Conservation (phyloP, 2,113 vertebrate species). For the Cacatua alba region DNA sequence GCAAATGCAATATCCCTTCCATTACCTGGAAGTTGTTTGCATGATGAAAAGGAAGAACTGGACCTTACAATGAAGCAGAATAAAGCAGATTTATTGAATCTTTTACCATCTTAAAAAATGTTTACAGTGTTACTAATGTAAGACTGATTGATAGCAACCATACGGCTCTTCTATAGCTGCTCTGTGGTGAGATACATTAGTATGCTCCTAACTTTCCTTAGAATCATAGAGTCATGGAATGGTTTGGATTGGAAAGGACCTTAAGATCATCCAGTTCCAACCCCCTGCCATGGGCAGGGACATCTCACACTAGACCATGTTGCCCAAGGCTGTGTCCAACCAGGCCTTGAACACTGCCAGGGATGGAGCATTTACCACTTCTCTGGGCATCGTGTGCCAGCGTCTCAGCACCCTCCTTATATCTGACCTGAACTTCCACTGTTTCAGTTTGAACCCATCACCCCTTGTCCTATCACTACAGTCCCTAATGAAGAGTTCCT, state of each 20-base stretch:
- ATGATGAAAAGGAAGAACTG: conserved; percentile 45
- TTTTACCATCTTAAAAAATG: conserved; percentile 42
- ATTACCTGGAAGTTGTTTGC: conserved; percentile 57
- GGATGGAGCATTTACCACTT: neutral
- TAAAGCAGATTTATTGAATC: conserved; percentile 38
- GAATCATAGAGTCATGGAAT: neutral
- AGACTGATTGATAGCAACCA: conserved; percentile 7
- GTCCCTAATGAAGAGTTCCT: neutral
- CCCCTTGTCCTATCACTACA: neutral
- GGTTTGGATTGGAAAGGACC: neutral
- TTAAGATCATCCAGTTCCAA: neutral
- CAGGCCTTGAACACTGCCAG: neutral
- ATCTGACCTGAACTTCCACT: neutral
- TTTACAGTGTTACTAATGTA: conserved; percentile 35
- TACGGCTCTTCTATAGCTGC: neutral
- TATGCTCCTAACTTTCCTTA: conserved; percentile 21
- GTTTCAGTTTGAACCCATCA: neutral
- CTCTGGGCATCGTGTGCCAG: neutral
- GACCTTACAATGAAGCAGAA: conserved; percentile 19
- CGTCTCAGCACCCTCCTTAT: neutral
- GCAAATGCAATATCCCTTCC: conserved; percentile 11
- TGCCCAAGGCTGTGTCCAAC: neutral
- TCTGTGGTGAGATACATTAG: neutral
- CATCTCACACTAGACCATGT: neutral
- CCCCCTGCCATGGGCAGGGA: neutral